A percentile compares a stretch with the other conserved stretches of the same genome.
phyloP scores from a whole-genome alignment of 2,888 invertebrate species.

The Melolontha melolontha region DNA sequence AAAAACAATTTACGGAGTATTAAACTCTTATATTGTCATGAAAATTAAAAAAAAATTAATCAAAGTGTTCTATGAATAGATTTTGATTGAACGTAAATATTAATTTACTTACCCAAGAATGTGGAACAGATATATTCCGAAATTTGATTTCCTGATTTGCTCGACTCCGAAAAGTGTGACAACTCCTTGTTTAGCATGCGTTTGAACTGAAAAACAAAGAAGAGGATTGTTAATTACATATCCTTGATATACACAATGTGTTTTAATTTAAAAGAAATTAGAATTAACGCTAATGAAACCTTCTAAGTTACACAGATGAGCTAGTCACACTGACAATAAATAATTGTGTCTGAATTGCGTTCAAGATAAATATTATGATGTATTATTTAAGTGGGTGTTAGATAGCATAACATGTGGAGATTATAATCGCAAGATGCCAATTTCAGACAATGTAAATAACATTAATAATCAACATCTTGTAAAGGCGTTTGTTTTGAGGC shows the following conservation, averaged over 20 bases:
- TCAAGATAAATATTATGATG: neutral
- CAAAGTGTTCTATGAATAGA: too few relatives aligned
- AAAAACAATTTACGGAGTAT: too few relatives aligned
- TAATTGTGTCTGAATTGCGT: neutral
- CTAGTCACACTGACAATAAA: neutral
- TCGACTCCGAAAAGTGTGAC: conserved; percentile 98
- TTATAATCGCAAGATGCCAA: conserved; percentile 12
- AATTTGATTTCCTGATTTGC: conserved; percentile 99
- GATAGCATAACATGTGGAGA: conserved; percentile 13
- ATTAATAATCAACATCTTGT: neutral
- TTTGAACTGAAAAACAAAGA: conserved; percentile 87
- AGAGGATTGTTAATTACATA: conserved; percentile 27
- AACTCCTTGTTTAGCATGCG: conserved; percentile 99
- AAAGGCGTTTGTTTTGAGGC: neutral
- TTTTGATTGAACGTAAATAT: too few relatives aligned
- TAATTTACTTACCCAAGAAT: conserved; percentile 89
- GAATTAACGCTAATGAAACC: conserved; percentile 18
- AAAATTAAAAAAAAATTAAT: too few relatives aligned
- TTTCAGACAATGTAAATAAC: conserved; percentile 14
- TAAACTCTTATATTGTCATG: too few relatives aligned
- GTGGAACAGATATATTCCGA: conserved; percentile 99
- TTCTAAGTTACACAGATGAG: neutral
- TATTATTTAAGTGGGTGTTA: conserved; percentile 16
- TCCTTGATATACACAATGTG: conserved; percentile 13
- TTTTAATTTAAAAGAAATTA: conserved; percentile 4